phyloP scores from a whole-genome alignment of 2,797 vertebrate genomes.

The Sebastes itinus region DNA sequence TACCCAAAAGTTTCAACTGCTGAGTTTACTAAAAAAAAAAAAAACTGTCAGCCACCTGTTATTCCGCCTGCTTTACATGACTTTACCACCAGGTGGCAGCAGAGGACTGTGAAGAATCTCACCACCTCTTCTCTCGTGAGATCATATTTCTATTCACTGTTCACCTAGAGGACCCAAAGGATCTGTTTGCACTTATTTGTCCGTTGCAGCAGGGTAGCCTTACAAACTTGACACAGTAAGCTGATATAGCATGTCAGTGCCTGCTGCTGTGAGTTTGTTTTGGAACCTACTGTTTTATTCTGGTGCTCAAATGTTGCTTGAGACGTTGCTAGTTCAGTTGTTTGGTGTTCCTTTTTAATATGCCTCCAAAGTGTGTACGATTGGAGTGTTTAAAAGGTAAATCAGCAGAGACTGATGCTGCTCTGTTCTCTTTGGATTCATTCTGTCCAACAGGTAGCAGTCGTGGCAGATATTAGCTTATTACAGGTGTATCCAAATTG shows the following conservation, averaged over 20 bases:
- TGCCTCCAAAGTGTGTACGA: not conserved
- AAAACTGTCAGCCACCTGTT: not conserved
- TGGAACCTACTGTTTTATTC: not conserved
- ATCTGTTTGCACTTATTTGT: conserved; percentile 44
- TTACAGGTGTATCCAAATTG: not conserved
- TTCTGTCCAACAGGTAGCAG: not conserved
- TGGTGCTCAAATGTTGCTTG: not conserved
- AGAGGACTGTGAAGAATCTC: conserved; percentile 9
- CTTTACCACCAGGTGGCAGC: conserved; percentile 69
- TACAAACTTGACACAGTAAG: not conserved
- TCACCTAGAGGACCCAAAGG: conserved; percentile 66
- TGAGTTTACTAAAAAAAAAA: not conserved
- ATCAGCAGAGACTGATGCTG: not conserved
- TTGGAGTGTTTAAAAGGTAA: not conserved
- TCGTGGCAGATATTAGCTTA: not conserved
- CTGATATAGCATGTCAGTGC: not conserved
- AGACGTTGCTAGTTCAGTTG: not conserved
- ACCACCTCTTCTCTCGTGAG: not conserved
- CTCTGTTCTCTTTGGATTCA: not conserved
- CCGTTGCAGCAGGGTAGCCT: not conserved
- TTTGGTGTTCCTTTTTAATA: too few relatives aligned
- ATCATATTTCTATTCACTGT: conserved; percentile 34
- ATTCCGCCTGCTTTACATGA: not conserved
- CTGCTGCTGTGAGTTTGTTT: not conserved
- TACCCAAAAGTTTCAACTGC: not conserved